Conservation (phyloP, 2,888 invertebrate genomes). For the Taphrorychus bicolor region DNA sequence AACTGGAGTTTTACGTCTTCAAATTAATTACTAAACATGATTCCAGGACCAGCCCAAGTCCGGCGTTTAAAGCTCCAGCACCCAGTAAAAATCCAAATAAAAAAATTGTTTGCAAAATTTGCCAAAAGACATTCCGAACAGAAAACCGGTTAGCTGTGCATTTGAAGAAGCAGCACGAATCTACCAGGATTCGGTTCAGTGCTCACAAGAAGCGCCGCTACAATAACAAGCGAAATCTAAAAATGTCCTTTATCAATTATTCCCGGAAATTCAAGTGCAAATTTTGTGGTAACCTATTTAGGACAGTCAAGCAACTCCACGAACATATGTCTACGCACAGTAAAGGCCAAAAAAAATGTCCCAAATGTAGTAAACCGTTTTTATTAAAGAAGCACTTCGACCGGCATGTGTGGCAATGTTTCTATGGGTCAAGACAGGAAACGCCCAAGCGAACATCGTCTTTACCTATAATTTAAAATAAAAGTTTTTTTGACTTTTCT, state of each 20-base stretch:
- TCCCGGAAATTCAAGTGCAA: background rate
- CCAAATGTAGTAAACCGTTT: constrained; percentile 46
- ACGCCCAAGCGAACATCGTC: background rate
- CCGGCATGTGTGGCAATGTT: constrained; percentile 45
- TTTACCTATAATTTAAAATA: background rate
- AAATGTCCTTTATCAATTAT: background rate
- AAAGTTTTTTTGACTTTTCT: too few relatives aligned
- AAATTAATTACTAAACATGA: too few relatives aligned
- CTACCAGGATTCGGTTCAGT: background rate
- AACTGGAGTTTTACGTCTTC: too few relatives aligned
- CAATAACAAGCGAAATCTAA: background rate
- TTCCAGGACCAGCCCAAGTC: background rate
- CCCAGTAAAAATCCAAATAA: constrained; percentile 40
- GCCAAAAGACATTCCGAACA: constrained; percentile 47
- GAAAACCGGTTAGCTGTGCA: constrained; percentile 46
- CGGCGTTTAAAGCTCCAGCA: too few relatives aligned
- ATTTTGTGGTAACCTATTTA: background rate
- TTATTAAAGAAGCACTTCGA: constrained; percentile 46
- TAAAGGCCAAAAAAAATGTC: background rate
- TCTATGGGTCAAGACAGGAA: background rate
- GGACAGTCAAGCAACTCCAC: background rate
- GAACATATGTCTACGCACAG: background rate
- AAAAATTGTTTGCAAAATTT: constrained; percentile 45
- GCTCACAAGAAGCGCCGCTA: background rate
- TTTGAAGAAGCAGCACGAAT: constrained; percentile 45